Evolutionary conservation across 2,797 vertebrate species (phyloP).

Genomic region (Crotalus adamanteus): DNA sequence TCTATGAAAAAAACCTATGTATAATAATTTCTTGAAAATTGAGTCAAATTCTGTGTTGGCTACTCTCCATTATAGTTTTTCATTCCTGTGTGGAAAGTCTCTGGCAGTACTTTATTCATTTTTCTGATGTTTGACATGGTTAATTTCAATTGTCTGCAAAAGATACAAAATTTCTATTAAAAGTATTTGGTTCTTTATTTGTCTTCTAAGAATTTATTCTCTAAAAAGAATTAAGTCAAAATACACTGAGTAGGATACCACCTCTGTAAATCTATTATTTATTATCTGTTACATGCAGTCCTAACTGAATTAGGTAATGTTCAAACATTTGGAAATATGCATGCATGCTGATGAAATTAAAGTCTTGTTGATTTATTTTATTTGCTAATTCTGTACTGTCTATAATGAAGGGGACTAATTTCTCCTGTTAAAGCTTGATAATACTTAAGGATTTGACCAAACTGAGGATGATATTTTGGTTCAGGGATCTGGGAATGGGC

Average conservation of each 20-base stretch:
- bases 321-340: not conserved
- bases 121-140: not conserved
- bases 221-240: not conserved
- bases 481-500: slow-evolving; percentile 17
- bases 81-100: not conserved
- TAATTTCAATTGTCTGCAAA: not conserved
- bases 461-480: slow-evolving; percentile 18
- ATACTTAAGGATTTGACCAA: not conserved
- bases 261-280: not conserved
- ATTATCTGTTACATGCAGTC: not conserved
- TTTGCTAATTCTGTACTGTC: not conserved
- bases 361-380: slow-evolving; percentile 51
- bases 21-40: not conserved
- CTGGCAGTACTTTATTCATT: not conserved
- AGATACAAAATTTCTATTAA: not conserved
- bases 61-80: not conserved
- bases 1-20: not conserved
- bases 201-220: not conserved
- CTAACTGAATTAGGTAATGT: not conserved
- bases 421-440: slow-evolving; percentile 8
- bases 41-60: not conserved
- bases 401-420: slow-evolving; percentile 11
- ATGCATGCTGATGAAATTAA: slow-evolving; percentile 73
- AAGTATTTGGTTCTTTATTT: not conserved
- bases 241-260: not conserved